These are phyloP conservation scores for Protula sp. DNA, from an alignment of 2,888 invertebrate species.

Conservation along the genomic window DNA sequence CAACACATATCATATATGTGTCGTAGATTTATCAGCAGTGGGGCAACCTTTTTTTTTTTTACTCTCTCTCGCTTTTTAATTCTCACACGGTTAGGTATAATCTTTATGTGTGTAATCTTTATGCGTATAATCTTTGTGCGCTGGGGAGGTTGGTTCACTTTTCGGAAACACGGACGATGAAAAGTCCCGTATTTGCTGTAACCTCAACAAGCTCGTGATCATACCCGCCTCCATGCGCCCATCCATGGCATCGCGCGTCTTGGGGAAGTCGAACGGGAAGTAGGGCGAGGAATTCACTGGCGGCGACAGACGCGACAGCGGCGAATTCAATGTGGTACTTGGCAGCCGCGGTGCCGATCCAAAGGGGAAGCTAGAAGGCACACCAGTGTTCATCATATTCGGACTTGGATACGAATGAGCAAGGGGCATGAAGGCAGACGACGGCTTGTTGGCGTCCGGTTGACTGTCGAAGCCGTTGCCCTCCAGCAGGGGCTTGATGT, in stretches of 20 bases:
- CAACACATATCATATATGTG: too few species aligned
- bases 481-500: constrained; percentile 12
- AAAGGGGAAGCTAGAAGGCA: constrained; percentile 12
- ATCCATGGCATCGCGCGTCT: constrained; percentile 53
- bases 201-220: constrained; percentile 56
- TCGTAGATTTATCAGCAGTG: too few species aligned
- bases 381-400: constrained; percentile 20
- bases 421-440: constrained; percentile 84
- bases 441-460: constrained; percentile 27
- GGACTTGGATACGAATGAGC: constrained; percentile 53
- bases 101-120: background rate
- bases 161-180: constrained; percentile 15
- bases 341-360: constrained; percentile 13
- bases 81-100: background rate
- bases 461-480: background rate
- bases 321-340: constrained; percentile 32
- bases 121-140: constrained; percentile 7
- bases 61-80: background rate
- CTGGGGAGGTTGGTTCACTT: constrained; percentile 21
- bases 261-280: constrained; percentile 81
- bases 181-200: constrained; percentile 91
- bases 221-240: constrained; percentile 28
- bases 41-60: background rate
- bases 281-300: constrained; percentile 41
- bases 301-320: constrained; percentile 47